Percentiles rank a stretch among this genome's conserved stretches.
Evolutionary conservation across 2,113 vertebrate genomes (phyloP).

Genomic region (Paraplagusia blochii): DNA sequence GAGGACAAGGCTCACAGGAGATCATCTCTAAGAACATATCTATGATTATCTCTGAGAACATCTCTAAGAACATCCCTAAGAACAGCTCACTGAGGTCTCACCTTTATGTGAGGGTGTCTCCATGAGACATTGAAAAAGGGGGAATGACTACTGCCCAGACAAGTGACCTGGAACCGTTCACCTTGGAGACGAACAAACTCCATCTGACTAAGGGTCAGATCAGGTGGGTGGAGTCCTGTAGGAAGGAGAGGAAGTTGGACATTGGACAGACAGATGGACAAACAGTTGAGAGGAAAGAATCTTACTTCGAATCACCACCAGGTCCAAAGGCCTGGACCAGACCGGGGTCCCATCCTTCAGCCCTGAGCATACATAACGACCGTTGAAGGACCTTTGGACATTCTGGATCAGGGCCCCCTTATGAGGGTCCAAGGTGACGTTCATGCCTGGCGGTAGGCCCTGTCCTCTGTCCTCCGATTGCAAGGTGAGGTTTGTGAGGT

Average conservation of each 20-base stretch:
- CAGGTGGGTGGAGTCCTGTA: constrained; percentile 21
- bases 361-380: constrained; percentile 73
- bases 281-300: neutral
- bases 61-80: too few relatives aligned
- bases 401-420: constrained; percentile 75
- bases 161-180: constrained; percentile 78
- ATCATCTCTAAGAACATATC: neutral
- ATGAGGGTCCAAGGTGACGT: constrained; percentile 49
- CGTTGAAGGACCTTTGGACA: constrained; percentile 51
- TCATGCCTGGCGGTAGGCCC: constrained; percentile 48
- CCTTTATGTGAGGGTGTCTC: constrained; percentile 55
- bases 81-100: constrained; percentile 28
- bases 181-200: constrained; percentile 76
- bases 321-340: constrained; percentile 49
- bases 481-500: constrained; percentile 55
- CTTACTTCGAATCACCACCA: constrained; percentile 77
- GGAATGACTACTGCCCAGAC: constrained; percentile 58
- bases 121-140: constrained; percentile 61
- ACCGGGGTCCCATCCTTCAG: constrained; percentile 36
- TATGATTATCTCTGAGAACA: too few relatives aligned
- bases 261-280: constrained; percentile 33
- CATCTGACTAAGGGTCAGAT: constrained; percentile 39
- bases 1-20: neutral
- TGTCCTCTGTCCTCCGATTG: constrained; percentile 3
- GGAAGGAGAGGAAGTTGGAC: neutral